These are phyloP conservation scores for Acarapis woodi DNA, from an alignment of 1,140 invertebrate genomes.

Conservation along the genomic window DNA sequence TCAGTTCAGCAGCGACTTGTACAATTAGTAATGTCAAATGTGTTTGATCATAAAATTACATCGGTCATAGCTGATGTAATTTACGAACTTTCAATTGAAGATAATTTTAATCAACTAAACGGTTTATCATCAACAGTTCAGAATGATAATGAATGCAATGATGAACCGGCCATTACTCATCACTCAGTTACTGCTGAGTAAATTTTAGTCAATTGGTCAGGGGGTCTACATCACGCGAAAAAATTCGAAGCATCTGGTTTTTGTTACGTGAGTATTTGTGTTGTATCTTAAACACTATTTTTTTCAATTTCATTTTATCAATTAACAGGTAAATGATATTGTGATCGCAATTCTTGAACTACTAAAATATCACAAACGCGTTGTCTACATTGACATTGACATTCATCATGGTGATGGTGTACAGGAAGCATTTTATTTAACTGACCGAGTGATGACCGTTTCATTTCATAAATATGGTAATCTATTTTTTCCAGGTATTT, in stretches of 20 bases:
- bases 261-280: no score
- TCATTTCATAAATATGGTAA: slow-evolving; percentile 98
- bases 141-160: slow-evolving; percentile 61
- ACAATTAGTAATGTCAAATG: background rate
- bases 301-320: no score
- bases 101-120: no score
- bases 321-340: slow-evolving; percentile 98
- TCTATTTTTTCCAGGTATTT: slow-evolving; percentile 92
- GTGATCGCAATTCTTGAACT: slow-evolving; percentile 91
- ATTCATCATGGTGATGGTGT: slow-evolving; percentile 99
- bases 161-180: no score
- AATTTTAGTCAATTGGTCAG: slow-evolving; percentile 98
- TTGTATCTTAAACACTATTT: no score
- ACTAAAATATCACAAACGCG: slow-evolving; percentile 72
- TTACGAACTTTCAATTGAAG: background rate
- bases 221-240: slow-evolving; percentile 95
- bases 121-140: slow-evolving; percentile 43
- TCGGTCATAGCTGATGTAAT: background rate
- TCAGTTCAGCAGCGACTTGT: slow-evolving; percentile 49
- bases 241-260: slow-evolving; percentile 85
- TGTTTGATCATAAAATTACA: background rate
- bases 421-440: slow-evolving; percentile 95
- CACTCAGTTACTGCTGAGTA: no score
- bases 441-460: slow-evolving; percentile 95
- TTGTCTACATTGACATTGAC: slow-evolving; percentile 96